Percentiles rank a stretch among this genome's conserved stretches.
phyloP scores from a whole-genome alignment of 2,888 invertebrate species.

The Metalampra italica region DNA sequence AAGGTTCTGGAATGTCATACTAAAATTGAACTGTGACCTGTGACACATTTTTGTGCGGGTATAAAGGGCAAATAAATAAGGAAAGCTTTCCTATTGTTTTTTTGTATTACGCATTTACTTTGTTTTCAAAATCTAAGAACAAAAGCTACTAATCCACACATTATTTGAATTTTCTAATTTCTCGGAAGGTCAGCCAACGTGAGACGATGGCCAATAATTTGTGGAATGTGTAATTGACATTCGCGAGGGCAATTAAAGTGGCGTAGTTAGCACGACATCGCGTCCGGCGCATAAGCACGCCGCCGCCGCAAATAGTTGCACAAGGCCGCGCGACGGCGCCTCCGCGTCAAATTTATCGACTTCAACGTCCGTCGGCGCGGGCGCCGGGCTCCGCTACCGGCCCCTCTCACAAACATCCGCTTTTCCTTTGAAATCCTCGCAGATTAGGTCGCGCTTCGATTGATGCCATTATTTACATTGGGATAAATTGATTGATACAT shows the following conservation, averaged over 20 bases:
- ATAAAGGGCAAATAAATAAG: too few relatives aligned
- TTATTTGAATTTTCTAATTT: background rate
- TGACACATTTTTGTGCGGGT: background rate
- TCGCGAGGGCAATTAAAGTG: slow-evolving; percentile 58
- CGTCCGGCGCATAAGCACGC: slow-evolving; percentile 37
- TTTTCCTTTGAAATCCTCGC: slow-evolving; percentile 22
- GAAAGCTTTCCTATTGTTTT: too few relatives aligned
- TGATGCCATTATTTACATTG: background rate
- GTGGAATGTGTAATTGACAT: slow-evolving; percentile 58
- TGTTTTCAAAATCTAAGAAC: too few relatives aligned
- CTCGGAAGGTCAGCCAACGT: slow-evolving; percentile 1
- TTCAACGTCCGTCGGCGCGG: slow-evolving; percentile 24
- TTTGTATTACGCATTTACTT: too few relatives aligned
- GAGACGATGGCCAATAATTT: slow-evolving; percentile 34
- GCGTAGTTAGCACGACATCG: slow-evolving; percentile 21
- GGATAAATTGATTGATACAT: background rate
- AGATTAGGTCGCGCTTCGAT: background rate
- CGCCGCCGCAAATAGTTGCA: slow-evolving; percentile 60
- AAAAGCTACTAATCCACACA: too few relatives aligned
- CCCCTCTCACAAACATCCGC: slow-evolving; percentile 39
- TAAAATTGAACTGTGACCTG: background rate
- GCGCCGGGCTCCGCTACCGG: slow-evolving; percentile 28
- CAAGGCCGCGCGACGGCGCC: slow-evolving; percentile 57
- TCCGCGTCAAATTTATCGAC: slow-evolving; percentile 50
- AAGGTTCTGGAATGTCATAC: background rate